phyloP scores from a whole-genome alignment of 2,888 invertebrate genomes.

The Ferrisia virgata region DNA sequence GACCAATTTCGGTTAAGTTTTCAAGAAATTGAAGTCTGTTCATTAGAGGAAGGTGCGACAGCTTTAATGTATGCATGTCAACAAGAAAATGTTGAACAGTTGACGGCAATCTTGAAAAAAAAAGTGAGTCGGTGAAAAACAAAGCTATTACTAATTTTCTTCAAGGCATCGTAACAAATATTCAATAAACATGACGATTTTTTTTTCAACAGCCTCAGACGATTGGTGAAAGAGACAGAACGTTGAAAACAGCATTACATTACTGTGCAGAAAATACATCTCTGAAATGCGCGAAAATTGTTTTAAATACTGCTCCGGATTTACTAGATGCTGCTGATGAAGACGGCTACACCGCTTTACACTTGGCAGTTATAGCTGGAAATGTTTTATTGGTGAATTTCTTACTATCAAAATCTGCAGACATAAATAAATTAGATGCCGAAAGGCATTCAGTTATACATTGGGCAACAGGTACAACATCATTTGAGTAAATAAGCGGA shows the following conservation, averaged over 20 bases:
- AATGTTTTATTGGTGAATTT: slow-evolving; percentile 82
- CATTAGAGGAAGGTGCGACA: slow-evolving; percentile 64
- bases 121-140: slow-evolving; percentile 60
- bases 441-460: slow-evolving; percentile 95
- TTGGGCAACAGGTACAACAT: slow-evolving; percentile 88
- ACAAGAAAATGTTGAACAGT: slow-evolving; percentile 75
- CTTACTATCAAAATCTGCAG: slow-evolving; percentile 81
- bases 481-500: neutral
- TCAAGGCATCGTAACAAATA: neutral
- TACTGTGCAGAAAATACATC: slow-evolving; percentile 73
- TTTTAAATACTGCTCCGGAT: slow-evolving; percentile 83
- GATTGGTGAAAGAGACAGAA: slow-evolving; percentile 72
- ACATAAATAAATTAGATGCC: slow-evolving; percentile 84
- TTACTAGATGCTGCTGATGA: slow-evolving; percentile 81
- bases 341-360: slow-evolving; percentile 92
- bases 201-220: slow-evolving; percentile 57
- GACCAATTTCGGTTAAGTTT: slow-evolving; percentile 40
- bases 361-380: slow-evolving; percentile 92
- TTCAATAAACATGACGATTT: neutral
- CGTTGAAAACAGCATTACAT: slow-evolving; percentile 83
- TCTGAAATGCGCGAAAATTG: slow-evolving; percentile 64
- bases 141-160: neutral
- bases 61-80: slow-evolving; percentile 89
- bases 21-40: slow-evolving; percentile 39
- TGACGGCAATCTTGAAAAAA: slow-evolving; percentile 70